These are phyloP conservation scores for Seira musarum DNA, from an alignment of 2,888 invertebrate species.

Conservation along the genomic window DNA sequence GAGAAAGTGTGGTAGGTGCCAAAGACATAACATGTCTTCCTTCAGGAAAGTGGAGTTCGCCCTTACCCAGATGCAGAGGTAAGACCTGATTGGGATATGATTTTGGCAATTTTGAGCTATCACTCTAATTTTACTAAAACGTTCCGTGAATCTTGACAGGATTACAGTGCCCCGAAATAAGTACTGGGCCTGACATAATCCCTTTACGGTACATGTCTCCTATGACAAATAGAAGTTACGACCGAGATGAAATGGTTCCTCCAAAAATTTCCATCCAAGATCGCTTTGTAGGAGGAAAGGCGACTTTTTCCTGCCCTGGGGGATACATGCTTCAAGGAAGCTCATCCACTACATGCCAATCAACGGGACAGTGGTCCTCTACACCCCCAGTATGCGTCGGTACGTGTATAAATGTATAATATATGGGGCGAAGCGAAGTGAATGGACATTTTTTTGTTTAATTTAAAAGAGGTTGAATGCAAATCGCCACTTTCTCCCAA, in stretches of 20 bases:
- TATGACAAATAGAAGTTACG: constrained; percentile 72
- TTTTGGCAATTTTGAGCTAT: background rate
- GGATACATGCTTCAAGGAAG: constrained; percentile 85
- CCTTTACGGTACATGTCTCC: constrained; percentile 75
- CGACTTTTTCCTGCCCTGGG: constrained; percentile 84
- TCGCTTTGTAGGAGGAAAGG: constrained; percentile 85
- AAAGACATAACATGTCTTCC: constrained; percentile 83
- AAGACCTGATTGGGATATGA: constrained; percentile 72
- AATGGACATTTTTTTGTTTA: background rate
- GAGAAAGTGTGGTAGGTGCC: constrained; percentile 85
- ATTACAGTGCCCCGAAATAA: constrained; percentile 67
- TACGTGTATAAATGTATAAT: constrained; percentile 71
- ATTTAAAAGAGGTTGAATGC: constrained; percentile 82
- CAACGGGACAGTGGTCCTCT: constrained; percentile 82
- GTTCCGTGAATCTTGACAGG: constrained; percentile 26
- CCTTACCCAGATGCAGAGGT: constrained; percentile 88
- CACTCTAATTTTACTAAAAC: background rate
- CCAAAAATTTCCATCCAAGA: constrained; percentile 79
- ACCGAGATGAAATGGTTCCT: constrained; percentile 59
- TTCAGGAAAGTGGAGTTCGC: constrained; percentile 89
- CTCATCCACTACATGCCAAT: constrained; percentile 57
- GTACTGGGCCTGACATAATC: constrained; percentile 48
- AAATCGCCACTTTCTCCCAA: constrained; percentile 82
- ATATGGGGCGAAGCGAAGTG: background rate
- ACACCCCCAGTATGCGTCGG: constrained; percentile 85